A percentile compares a stretch with the other conserved stretches of the same genome.
phyloP scores from a whole-genome alignment of 1,140 invertebrate genomes.

The Sarcophaga peregrina region DNA sequence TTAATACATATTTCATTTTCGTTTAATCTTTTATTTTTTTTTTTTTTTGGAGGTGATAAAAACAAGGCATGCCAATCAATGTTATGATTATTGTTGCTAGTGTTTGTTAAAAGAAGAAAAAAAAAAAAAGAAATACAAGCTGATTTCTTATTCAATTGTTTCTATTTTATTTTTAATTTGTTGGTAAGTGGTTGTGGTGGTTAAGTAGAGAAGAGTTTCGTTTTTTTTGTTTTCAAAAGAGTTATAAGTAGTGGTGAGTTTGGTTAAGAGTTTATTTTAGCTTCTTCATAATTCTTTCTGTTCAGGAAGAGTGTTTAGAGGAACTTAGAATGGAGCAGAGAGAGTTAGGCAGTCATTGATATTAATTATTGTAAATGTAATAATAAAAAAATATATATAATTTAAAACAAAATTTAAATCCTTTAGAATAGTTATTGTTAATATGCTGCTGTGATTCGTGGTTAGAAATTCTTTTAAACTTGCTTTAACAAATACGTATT shows the following conservation, averaged over 20 bases:
- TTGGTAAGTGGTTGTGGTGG: slow-evolving; percentile 1
- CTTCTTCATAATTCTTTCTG: neutral
- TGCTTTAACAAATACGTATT: too few species aligned
- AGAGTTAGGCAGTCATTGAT: too few species aligned
- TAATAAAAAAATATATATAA: too few species aligned
- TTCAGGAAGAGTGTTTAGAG: neutral
- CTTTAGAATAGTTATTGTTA: too few species aligned
- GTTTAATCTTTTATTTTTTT: neutral
- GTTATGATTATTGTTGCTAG: neutral
- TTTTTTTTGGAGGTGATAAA: too few species aligned
- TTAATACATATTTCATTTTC: neutral
- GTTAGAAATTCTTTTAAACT: too few species aligned
- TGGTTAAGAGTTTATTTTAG: slow-evolving; percentile 14
- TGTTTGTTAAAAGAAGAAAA: neutral
- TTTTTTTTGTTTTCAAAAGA: neutral
- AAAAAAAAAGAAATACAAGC: neutral
- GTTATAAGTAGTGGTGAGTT: slow-evolving; percentile 17
- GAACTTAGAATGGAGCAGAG: too few species aligned
- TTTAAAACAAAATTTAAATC: too few species aligned
- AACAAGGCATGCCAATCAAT: neutral
- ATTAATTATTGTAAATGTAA: too few species aligned
- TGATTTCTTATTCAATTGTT: neutral
- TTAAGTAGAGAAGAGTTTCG: neutral
- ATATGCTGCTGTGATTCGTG: too few species aligned
- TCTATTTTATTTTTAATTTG: neutral